These are phyloP conservation scores for Tamias sibiricus DNA, from an alignment of 2,113 vertebrate species.

Conservation along the genomic window DNA sequence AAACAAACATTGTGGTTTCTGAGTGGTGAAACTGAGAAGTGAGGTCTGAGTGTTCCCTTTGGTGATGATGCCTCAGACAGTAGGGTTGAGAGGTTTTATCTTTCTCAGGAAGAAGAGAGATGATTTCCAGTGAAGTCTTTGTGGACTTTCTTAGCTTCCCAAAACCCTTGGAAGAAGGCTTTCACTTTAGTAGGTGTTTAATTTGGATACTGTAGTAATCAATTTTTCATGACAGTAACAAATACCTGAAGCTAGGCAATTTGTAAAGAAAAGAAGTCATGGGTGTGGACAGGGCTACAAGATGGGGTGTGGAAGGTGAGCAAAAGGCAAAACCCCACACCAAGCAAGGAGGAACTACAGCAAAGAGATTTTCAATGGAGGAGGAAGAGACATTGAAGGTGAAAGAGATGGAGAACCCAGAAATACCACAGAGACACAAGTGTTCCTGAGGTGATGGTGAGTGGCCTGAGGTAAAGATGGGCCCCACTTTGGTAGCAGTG, in stretches of 20 bases:
- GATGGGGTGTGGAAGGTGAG: background rate
- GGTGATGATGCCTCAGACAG: background rate
- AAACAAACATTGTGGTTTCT: slow-evolving; percentile 52
- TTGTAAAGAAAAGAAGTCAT: background rate
- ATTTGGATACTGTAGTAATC: background rate
- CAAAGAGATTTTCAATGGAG: background rate
- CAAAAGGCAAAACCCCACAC: background rate
- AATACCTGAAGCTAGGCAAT: background rate
- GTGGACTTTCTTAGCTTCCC: background rate
- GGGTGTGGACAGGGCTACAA: background rate
- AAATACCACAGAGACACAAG: background rate
- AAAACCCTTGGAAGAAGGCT: background rate
- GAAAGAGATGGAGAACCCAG: background rate
- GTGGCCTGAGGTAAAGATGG: background rate
- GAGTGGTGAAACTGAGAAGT: background rate
- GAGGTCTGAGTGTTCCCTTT: background rate
- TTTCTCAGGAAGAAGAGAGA: background rate
- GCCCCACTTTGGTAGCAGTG: background rate
- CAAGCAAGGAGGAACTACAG: background rate
- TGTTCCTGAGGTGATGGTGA: background rate
- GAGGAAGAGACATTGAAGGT: background rate
- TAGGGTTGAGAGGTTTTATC: background rate
- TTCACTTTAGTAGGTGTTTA: background rate
- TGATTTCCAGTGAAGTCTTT: background rate
- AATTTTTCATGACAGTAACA: background rate